Evolutionary conservation across 2,888 invertebrate species (phyloP).

Genomic region (Nasonia oneida): DNA sequence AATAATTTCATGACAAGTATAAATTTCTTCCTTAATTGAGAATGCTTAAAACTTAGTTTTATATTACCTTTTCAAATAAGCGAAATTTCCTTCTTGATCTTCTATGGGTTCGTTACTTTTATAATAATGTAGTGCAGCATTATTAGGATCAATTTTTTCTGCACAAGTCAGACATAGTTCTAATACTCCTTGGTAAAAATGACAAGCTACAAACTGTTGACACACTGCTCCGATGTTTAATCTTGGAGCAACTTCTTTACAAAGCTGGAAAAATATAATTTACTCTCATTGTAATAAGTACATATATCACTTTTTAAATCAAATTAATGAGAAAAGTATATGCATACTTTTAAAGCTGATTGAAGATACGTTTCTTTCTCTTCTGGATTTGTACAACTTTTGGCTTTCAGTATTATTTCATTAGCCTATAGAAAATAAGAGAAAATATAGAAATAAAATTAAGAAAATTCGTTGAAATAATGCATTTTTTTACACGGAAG

Average conservation of each 20-base stretch:
- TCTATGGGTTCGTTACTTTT: conserved; percentile 90
- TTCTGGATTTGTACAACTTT: conserved; percentile 85
- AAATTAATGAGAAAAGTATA: background rate
- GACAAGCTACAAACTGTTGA: conserved; percentile 89
- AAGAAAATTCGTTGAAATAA: background rate
- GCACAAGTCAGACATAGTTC: conserved; percentile 93
- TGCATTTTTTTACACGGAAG: conserved; percentile 83
- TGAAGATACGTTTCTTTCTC: conserved; percentile 89
- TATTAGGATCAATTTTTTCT: conserved; percentile 92
- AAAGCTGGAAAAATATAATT: conserved; percentile 81
- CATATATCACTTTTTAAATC: background rate
- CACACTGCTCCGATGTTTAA: conserved; percentile 92
- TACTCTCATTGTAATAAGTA: conserved; percentile 25
- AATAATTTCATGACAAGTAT: conserved; percentile 59
- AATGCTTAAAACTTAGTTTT: background rate
- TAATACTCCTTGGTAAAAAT: conserved; percentile 93
- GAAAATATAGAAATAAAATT: background rate
- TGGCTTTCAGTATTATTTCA: conserved; percentile 92
- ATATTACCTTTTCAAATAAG: conserved; percentile 84
- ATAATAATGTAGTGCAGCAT: conserved; percentile 93
- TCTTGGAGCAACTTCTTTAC: conserved; percentile 93
- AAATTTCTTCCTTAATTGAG: background rate
- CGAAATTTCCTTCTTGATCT: conserved; percentile 90
- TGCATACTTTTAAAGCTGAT: conserved; percentile 84
- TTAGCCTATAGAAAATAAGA: conserved; percentile 83